A percentile compares a stretch with the other conserved stretches of the same genome.
phyloP scores from a whole-genome alignment of 2,797 vertebrate species.

The Emydoidea blandingii region DNA sequence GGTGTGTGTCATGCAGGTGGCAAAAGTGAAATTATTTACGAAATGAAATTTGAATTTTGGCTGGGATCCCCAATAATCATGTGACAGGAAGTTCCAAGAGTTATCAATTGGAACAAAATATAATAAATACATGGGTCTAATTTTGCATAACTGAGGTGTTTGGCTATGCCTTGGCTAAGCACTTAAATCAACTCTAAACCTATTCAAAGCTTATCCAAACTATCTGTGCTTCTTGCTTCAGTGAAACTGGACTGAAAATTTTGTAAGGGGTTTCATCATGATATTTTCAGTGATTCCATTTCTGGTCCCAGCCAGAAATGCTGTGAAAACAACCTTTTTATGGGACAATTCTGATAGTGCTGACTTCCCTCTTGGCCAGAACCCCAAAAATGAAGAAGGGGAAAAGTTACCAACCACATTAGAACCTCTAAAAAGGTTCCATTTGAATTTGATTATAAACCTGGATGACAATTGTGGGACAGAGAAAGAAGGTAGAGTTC shows the following conservation, averaged over 20 bases:
- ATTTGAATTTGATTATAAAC: rapidly evolving
- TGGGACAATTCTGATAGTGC: not conserved
- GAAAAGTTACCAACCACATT: not conserved
- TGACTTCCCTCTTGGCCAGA: not conserved
- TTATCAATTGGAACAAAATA: not conserved
- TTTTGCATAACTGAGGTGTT: not conserved
- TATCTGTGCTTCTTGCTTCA: not conserved
- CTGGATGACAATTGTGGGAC: not conserved
- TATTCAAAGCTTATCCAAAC: not conserved
- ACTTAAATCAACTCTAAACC: not conserved
- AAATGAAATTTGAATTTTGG: not conserved
- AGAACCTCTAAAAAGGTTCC: not conserved
- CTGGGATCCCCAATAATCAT: not conserved
- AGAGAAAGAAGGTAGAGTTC: not conserved
- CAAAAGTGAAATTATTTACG: not conserved
- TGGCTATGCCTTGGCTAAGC: not conserved
- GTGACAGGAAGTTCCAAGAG: not conserved
- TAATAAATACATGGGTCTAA: not conserved
- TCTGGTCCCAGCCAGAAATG: not conserved
- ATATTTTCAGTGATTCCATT: not conserved
- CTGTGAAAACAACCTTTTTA: not conserved
- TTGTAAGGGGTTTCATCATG: not conserved
- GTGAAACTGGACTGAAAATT: rapidly evolving
- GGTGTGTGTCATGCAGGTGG: not conserved
- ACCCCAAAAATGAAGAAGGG: not conserved